Conservation (phyloP, 2,113 vertebrate species). For the Tragelaphus strepsiceros region DNA sequence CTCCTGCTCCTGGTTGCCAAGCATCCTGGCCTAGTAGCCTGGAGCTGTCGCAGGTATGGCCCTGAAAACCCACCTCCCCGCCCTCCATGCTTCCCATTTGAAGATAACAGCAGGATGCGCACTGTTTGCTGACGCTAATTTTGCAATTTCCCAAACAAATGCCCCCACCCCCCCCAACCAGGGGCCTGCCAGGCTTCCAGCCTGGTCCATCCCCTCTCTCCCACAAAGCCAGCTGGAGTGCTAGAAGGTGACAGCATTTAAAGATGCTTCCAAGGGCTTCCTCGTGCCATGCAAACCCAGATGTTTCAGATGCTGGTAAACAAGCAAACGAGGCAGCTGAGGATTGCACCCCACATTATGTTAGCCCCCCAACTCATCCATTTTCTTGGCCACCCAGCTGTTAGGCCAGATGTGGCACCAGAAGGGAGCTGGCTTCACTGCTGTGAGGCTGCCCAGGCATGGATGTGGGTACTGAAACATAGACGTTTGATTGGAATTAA, state of each 20-base stretch:
- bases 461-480: not conserved
- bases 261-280: conserved; percentile 34
- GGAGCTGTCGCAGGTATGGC: not conserved
- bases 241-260: conserved; percentile 38
- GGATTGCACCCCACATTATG: not conserved
- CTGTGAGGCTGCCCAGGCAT: not conserved
- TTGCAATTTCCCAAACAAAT: conserved; percentile 66
- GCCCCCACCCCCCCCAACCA: not conserved
- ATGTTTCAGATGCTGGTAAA: conserved; percentile 57
- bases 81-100: not conserved
- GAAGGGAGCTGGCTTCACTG: conserved; percentile 38
- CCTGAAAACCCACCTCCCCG: not conserved
- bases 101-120: conserved; percentile 9
- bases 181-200: conserved; percentile 29
- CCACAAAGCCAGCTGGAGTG: conserved; percentile 31
- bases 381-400: conserved; percentile 53
- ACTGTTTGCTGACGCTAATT: conserved; percentile 60
- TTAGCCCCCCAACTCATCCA: not conserved
- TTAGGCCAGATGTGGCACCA: conserved; percentile 51
- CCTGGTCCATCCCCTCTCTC: not conserved
- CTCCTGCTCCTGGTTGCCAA: not conserved
- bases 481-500: not conserved
- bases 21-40: not conserved
- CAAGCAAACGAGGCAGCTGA: conserved; percentile 48
- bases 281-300: conserved; percentile 27